Evolutionary conservation across 37 sponge, comb jelly and placozoan species (phyloP).

Genomic region (Geodia barretti): DNA sequence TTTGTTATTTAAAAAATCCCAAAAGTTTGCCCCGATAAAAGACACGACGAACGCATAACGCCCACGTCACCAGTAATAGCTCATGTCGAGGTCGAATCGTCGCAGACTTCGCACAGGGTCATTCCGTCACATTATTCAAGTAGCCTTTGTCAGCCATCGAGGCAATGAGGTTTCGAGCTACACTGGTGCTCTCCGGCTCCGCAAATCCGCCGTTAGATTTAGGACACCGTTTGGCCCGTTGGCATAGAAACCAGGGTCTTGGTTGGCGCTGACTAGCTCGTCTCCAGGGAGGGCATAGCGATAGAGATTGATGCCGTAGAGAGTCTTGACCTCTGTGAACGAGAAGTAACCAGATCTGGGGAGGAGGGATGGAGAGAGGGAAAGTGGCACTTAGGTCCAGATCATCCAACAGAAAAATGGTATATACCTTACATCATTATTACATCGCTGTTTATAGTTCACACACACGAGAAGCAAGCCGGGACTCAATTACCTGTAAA

Average conservation of each 20-base stretch:
- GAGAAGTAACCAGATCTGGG: slow-evolving; percentile 77
- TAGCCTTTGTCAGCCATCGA: slow-evolving; percentile 79
- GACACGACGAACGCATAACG: too few relatives aligned
- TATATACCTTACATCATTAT: too few relatives aligned
- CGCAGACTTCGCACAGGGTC: slow-evolving; percentile 62
- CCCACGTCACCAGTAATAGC: too few relatives aligned
- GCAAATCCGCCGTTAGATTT: slow-evolving; percentile 73
- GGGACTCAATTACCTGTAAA: slow-evolving; percentile 52
- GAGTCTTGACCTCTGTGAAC: slow-evolving; percentile 30
- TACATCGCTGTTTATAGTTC: too few relatives aligned
- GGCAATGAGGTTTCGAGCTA: slow-evolving; percentile 88
- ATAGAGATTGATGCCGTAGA: slow-evolving; percentile 56
- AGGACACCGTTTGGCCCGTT: slow-evolving; percentile 77
- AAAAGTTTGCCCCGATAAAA: too few relatives aligned
- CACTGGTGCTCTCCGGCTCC: slow-evolving; percentile 76
- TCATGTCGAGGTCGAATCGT: too few relatives aligned
- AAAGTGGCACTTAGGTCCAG: too few relatives aligned
- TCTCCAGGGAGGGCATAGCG: slow-evolving; percentile 54
- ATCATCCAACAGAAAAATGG: too few relatives aligned
- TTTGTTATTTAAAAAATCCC: too few relatives aligned
- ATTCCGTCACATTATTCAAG: slow-evolving; percentile 55
- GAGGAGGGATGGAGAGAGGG: background rate
- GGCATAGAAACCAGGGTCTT: slow-evolving; percentile 69
- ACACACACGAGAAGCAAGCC: slow-evolving; percentile 11
- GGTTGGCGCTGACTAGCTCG: slow-evolving; percentile 65